These are phyloP conservation scores for Chloroclysta siterata DNA, from an alignment of 2,888 invertebrate species.

Conservation along the genomic window DNA sequence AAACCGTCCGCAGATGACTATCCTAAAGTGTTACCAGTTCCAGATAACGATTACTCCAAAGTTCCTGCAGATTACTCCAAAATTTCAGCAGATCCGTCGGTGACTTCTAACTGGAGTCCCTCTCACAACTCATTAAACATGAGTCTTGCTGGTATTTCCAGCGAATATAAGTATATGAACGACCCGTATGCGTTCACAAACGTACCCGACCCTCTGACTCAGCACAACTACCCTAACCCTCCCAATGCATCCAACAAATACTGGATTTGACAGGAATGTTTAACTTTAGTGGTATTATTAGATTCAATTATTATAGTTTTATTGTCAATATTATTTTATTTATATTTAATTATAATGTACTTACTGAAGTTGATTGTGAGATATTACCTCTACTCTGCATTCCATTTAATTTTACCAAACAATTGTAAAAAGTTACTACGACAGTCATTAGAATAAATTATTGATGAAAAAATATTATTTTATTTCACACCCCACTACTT, in stretches of 20 bases:
- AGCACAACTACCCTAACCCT: slow-evolving; percentile 78
- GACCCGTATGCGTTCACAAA: slow-evolving; percentile 80
- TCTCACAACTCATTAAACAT: slow-evolving; percentile 79
- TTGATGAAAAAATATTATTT: slow-evolving; percentile 23
- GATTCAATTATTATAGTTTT: slow-evolving; percentile 34
- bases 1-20: slow-evolving; percentile 73
- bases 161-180: slow-evolving; percentile 81
- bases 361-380: slow-evolving; percentile 59
- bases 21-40: slow-evolving; percentile 70
- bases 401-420: slow-evolving; percentile 80
- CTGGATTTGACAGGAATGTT: slow-evolving; percentile 73
- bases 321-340: slow-evolving; percentile 61
- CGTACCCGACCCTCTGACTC: slow-evolving; percentile 73
- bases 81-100: slow-evolving; percentile 76
- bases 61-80: slow-evolving; percentile 81
- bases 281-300: slow-evolving; percentile 39
- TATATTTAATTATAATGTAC: slow-evolving; percentile 53
- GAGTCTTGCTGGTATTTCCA: slow-evolving; percentile 76
- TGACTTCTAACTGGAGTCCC: slow-evolving; percentile 83
- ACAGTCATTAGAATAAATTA: slow-evolving; percentile 70
- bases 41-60: slow-evolving; percentile 84
- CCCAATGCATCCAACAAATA: slow-evolving; percentile 77
- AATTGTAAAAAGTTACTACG: slow-evolving; percentile 69
- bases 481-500: slow-evolving; percentile 3
- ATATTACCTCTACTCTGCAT: slow-evolving; percentile 79